phyloP scores from a whole-genome alignment of 2,888 invertebrate species.

The Notodonta dromedarius region DNA sequence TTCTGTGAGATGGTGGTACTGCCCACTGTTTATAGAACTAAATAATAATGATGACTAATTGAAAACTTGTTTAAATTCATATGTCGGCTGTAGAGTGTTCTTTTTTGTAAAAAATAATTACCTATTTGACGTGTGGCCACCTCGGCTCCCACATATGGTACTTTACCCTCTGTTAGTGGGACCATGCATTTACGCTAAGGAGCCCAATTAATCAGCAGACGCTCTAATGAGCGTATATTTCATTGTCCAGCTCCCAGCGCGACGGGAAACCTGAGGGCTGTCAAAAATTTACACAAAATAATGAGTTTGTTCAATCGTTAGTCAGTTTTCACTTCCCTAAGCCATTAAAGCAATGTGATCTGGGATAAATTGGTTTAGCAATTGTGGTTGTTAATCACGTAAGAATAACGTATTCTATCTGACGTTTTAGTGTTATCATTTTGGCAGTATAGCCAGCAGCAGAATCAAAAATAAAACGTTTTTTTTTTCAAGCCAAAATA shows the following conservation, averaged over 20 bases:
- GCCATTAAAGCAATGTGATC: background rate
- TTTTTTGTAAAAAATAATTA: background rate
- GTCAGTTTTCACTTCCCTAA: background rate
- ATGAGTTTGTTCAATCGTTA: constrained; percentile 8
- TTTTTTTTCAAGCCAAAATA: no score
- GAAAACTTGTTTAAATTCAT: no score
- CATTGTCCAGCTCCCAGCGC: constrained; percentile 77
- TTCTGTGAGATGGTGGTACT: no score
- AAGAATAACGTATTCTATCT: background rate
- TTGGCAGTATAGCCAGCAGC: no score
- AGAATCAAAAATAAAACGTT: no score
- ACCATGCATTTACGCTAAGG: constrained; percentile 50
- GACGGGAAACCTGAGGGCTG: constrained; percentile 72
- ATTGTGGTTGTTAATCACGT: constrained; percentile 4
- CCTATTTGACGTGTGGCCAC: no score
- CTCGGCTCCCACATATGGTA: no score
- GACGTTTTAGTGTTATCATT: background rate
- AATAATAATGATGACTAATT: no score
- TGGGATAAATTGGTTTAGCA: background rate
- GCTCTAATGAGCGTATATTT: constrained; percentile 83
- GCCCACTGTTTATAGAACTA: no score
- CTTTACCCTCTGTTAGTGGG: constrained; percentile 5
- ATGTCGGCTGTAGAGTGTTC: no score
- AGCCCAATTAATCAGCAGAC: constrained; percentile 81
- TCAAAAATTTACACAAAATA: constrained; percentile 43